Base-by-base conservation (phyloP, 1,140 invertebrate species). In the Protaetia brevitarsis region DNA sequence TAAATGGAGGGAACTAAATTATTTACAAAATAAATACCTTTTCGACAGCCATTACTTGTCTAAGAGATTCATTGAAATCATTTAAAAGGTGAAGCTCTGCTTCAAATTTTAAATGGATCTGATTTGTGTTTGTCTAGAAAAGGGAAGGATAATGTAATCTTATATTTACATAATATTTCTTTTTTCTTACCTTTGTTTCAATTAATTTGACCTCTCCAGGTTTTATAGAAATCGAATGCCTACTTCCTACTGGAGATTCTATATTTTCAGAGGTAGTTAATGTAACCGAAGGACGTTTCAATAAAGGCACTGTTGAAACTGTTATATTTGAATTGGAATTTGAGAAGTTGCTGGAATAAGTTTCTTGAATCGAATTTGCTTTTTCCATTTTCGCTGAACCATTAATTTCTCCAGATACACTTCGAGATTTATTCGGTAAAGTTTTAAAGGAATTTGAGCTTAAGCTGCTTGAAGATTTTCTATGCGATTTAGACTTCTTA, bases 41-140 rank as follows among this genome's bases (percentile, higher is more conserved):
- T 66, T 78, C 76, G 28, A 77, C 69, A 16, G 71, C 74, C 30
- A 71, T 65, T 45, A 76, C 69, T 64, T 75, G 74, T 23, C 63
- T 64, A 6, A 78, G 66, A 1, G 74, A 75, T 56, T 77, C 65
- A 62, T 78, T 77, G 31, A 76, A 76, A 61, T 76, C 71, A 45
- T 75, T 74, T 16, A 77, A 30, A 7, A 77, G 67, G 62, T 73
- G 73, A 2, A 76, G 65, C 69, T 77, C 76, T 1, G 74, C 73
- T 66, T 77, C 72, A 65, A 77, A 77, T 66, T 75, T 77, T 45
- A 77, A 65, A 65, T 76, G 72, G 64, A 76, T 74, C 37, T 75
- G 67, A 56, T 77, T 74, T 16, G 66, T 59, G 21, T 72, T 69
- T 58, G 23, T 36, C 37, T 61, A 16, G 11, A n/a, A 34, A 30